These are phyloP conservation scores for Hydrotaea cyrtoneurina DNA, from an alignment of 2,888 invertebrate genomes.

Conservation along the genomic window DNA sequence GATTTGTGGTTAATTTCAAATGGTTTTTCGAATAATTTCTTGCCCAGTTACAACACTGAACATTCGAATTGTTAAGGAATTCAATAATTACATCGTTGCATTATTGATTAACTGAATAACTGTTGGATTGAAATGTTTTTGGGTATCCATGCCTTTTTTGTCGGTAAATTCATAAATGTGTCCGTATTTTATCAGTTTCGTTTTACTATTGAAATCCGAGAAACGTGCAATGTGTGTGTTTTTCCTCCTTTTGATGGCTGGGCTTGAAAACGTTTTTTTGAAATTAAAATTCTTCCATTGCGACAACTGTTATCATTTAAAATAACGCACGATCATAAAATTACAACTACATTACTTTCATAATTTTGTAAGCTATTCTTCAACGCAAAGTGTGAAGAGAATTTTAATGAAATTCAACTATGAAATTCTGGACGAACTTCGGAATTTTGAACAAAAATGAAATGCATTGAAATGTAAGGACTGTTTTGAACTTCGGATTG, in stretches of 20 bases:
- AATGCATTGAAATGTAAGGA: too few species aligned
- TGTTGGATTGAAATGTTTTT: too few species aligned
- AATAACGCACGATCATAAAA: conserved; percentile 38
- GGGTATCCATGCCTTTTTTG: too few species aligned
- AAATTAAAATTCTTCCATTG: conserved; percentile 49
- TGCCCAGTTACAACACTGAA: too few species aligned
- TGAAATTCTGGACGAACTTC: background rate
- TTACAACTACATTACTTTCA: conserved; percentile 38
- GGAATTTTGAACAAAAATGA: too few species aligned
- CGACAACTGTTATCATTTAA: conserved; percentile 30
- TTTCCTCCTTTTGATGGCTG: background rate
- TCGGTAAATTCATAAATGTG: too few species aligned
- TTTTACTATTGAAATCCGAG: background rate
- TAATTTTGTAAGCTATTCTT: background rate
- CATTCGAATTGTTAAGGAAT: too few species aligned
- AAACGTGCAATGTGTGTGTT: conserved; percentile 6
- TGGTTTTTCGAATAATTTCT: too few species aligned
- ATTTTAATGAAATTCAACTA: conserved; percentile 16
- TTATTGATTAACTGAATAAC: too few species aligned
- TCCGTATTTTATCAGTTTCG: background rate
- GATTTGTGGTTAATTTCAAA: too few species aligned
- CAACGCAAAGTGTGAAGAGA: conserved; percentile 1
- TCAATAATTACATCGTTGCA: too few species aligned
- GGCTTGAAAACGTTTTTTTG: conserved; percentile 1
- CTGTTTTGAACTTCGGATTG: too few species aligned